Evolutionary conservation across 2,797 vertebrate species (phyloP), one percentile per base, ranked within the genome.

Genomic region (Craterocephalus amniculus): DNA sequence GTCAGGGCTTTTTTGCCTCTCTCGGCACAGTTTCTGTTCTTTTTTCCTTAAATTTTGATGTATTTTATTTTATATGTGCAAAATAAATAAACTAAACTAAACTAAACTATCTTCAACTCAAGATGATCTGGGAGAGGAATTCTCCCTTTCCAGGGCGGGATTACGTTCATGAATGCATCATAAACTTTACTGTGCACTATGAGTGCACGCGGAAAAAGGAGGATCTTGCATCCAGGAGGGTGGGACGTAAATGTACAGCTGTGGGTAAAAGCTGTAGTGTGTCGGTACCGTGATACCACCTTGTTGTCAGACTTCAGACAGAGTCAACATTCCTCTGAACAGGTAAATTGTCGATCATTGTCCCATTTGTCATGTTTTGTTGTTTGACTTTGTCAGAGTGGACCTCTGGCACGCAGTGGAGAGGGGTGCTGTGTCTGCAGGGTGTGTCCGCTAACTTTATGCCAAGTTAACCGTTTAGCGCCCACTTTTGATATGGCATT

Each of bases 401-500:
- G 54, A n/a, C 63, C 9, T 55, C 31, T 35, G 18, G 4, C 51
- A 22, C 38, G 31, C 36, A 13, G 27, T 13, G 27, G 14, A 2
- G 13, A 5, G 6, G 18, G 63, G 7, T 13, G 8, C 16, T 43
- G 7, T 36, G 24, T 60, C 7, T 27, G 52, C 52, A 76, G 90
- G 90, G 89, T 81, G 90, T 88, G 90, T 24, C 88, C 66, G 2
- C 16, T 3, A 45, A 72, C 59, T 72, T 70, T 26, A 13, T 4
- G 11, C 55, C 35, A 75, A 61, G 12, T 80, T 65, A 36, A 52
- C 27, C 40, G 48, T 62, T 29, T 31, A 7, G 36, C 4, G 18
- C 7, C 57, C n/a, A 55, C 7, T 27, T n/a, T 31, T n/a, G 1
- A 16, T 26, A 34, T 4, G 3, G 24, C 7, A 29, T 61, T 26